Conservation (phyloP, 2,113 vertebrate species). For the Percopsis transmontana region DNA sequence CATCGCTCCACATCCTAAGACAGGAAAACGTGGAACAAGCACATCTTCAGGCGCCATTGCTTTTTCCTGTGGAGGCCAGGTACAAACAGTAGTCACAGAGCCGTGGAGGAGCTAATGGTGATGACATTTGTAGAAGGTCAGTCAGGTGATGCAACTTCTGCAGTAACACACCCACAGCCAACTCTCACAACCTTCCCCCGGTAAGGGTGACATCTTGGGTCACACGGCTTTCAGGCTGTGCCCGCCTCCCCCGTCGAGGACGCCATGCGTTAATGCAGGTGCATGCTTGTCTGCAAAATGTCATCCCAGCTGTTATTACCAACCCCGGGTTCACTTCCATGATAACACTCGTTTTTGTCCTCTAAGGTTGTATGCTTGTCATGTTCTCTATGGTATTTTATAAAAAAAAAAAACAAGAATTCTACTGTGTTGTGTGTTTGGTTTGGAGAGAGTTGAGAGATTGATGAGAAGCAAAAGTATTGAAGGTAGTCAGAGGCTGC, state of each 20-base stretch:
- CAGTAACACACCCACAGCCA: conserved; percentile 4
- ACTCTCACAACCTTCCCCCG: background rate
- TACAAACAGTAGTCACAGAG: conserved; percentile 12
- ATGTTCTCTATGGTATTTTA: no score
- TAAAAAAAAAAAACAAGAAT: no score
- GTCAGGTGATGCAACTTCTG: conserved; percentile 12
- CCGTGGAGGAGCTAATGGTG: background rate
- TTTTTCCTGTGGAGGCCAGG: background rate
- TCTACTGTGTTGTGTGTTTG: no score
- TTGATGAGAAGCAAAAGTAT: no score
- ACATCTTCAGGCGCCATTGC: background rate
- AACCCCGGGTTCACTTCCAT: background rate
- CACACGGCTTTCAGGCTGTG: background rate
- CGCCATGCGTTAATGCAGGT: background rate
- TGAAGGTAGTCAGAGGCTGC: no score
- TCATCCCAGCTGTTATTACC: background rate
- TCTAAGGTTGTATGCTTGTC: no score
- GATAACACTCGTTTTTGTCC: background rate
- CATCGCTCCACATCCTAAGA: no score
- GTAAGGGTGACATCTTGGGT: background rate
- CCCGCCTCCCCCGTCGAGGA: background rate
- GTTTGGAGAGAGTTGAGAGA: background rate
- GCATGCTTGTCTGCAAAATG: background rate
- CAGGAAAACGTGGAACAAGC: no score
- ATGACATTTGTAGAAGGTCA: conserved; percentile 18